Percentiles rank a stretch among this genome's conserved stretches.
Conservation (phyloP, 2,797 vertebrate genomes). For the Phrynocephalus vlangalii region DNA sequence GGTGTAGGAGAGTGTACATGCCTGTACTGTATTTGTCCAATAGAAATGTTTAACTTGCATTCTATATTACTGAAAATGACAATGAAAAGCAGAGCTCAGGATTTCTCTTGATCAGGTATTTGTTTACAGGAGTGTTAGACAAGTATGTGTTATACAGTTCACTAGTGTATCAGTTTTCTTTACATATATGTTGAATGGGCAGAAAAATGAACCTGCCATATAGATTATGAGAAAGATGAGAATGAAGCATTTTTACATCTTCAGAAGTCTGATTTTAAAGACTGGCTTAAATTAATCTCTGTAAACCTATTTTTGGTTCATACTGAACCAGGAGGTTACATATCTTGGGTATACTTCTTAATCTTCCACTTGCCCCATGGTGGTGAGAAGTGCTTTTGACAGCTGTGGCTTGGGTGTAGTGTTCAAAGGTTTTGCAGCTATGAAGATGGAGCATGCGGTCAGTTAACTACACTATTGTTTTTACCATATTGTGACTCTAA, state of each 20-base stretch:
- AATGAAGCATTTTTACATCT: neutral
- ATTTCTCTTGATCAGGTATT: neutral
- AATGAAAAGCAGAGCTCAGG: neutral
- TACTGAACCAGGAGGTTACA: neutral
- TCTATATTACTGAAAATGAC: neutral
- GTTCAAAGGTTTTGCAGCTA: no score
- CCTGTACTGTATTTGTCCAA: neutral
- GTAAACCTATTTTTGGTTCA: neutral
- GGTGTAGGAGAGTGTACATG: neutral
- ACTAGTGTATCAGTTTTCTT: neutral
- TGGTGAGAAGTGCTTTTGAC: neutral
- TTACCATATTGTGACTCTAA: neutral
- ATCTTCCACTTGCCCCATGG: neutral
- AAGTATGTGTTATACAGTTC: neutral
- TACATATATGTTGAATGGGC: neutral
- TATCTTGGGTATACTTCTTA: neutral
- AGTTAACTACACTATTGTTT: no score
- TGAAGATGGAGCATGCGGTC: no score
- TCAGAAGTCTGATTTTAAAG: neutral
- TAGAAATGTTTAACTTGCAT: neutral
- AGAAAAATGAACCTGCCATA: neutral
- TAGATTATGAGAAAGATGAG: neutral
- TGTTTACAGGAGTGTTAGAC: neutral
- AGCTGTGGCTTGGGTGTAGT: neutral
- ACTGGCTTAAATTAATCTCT: neutral